Percentiles rank a stretch among this genome's conserved stretches.
phyloP scores from a whole-genome alignment of 2,797 vertebrate genomes.

The Microtus agrestis region DNA sequence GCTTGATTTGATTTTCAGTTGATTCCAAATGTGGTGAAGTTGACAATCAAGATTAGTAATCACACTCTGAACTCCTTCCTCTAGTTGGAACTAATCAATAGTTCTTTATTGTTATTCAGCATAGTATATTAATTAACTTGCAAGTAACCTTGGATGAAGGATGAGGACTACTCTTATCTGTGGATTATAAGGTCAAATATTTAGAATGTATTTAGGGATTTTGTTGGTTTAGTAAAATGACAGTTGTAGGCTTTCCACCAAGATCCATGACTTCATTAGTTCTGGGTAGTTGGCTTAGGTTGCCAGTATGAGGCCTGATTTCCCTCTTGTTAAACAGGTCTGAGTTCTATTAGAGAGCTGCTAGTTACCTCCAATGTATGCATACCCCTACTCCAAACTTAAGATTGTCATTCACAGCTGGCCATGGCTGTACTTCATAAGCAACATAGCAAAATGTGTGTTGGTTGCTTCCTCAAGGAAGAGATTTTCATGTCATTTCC shows the following conservation, averaged over 20 bases:
- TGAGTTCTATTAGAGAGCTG: background rate
- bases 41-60: background rate
- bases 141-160: background rate
- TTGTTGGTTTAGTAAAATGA: background rate
- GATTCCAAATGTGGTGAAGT: background rate
- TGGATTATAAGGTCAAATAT: background rate
- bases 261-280: background rate
- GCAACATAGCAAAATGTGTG: background rate
- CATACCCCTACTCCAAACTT: background rate
- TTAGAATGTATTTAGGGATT: background rate
- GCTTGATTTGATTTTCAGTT: background rate
- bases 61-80: background rate
- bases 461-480: background rate
- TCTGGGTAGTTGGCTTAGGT: background rate
- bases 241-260: background rate
- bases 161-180: background rate
- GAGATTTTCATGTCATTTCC: background rate
- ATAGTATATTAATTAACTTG: background rate
- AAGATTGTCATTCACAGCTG: background rate
- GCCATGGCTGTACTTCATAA: background rate
- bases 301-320: background rate
- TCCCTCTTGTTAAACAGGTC: background rate
- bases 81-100: background rate
- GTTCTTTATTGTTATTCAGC: background rate
- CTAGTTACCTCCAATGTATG: background rate